Conservation (phyloP, 2,888 invertebrate genomes). For the Atethmia centrago region DNA sequence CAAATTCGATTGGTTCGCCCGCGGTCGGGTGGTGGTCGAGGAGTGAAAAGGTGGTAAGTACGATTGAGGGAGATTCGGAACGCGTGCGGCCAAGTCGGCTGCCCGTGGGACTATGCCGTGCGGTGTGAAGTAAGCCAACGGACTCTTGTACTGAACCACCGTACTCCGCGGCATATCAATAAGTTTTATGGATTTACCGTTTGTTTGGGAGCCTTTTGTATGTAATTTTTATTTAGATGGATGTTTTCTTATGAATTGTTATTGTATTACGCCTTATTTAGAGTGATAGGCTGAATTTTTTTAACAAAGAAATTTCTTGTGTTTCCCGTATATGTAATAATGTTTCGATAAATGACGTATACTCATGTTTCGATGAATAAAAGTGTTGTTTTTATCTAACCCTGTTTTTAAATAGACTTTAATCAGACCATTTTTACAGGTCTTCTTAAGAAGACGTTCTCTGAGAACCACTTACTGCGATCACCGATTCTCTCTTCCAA, state of each 20-base stretch:
- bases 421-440: background rate
- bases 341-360: background rate
- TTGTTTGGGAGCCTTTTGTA: conserved; percentile 51
- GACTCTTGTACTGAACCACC: conserved; percentile 48
- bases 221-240: conserved; percentile 38
- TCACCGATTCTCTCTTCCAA: background rate
- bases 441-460: background rate
- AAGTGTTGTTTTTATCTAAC: background rate
- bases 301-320: background rate
- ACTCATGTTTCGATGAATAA: background rate
- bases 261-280: conserved; percentile 3
- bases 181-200: conserved; percentile 63
- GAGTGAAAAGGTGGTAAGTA: conserved; percentile 59
- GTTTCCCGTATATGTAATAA: background rate
- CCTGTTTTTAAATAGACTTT: background rate
- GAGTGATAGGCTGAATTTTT: background rate
- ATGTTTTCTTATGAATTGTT: conserved; percentile 12
- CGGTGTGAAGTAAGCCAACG: conserved; percentile 59
- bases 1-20: conserved; percentile 65
- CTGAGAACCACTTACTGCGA: background rate
- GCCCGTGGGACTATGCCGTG: conserved; percentile 76
- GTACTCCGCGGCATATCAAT: conserved; percentile 63
- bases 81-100: conserved; percentile 76
- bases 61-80: conserved; percentile 54
- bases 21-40: conserved; percentile 64